A percentile compares a stretch with the other conserved stretches of the same genome.
Evolutionary conservation across 2,113 vertebrate species (phyloP).

Genomic region (Mola mola): DNA sequence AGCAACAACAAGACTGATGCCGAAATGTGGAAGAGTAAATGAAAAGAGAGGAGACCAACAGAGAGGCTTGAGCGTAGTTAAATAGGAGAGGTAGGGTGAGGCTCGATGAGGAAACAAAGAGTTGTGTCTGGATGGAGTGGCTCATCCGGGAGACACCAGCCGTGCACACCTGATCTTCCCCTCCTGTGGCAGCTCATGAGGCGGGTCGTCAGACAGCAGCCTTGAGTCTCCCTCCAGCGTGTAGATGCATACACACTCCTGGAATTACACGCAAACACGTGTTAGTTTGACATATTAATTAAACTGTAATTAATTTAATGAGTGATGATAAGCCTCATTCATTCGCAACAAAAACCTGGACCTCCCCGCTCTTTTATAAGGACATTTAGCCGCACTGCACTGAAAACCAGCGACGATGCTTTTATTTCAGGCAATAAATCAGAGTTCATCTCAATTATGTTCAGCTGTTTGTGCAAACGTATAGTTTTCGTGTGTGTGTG

Average conservation of each 20-base stretch:
- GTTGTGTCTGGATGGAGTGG: too few relatives aligned
- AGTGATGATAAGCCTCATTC: slow-evolving; percentile 38
- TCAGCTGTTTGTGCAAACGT: slow-evolving; percentile 19
- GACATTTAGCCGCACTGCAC: slow-evolving; percentile 1
- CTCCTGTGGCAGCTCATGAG: slow-evolving; percentile 86
- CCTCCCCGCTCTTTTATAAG: slow-evolving; percentile 11
- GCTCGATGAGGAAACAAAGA: slow-evolving; percentile 8
- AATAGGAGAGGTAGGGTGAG: slow-evolving; percentile 4
- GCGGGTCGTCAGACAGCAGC: slow-evolving; percentile 87
- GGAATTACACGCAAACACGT: slow-evolving; percentile 44
- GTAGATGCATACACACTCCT: slow-evolving; percentile 92
- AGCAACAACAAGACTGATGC: slow-evolving; percentile 27
- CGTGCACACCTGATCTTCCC: slow-evolving; percentile 84
- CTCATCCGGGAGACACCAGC: too few relatives aligned
- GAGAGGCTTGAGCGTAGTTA: slow-evolving; percentile 9
- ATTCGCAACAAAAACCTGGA: slow-evolving; percentile 14
- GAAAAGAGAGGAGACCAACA: slow-evolving; percentile 19
- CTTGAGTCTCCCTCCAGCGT: slow-evolving; percentile 84
- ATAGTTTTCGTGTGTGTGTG: slow-evolving; percentile 18
- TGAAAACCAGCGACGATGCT: slow-evolving; percentile 20
- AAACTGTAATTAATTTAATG: slow-evolving; percentile 33
- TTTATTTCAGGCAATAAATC: slow-evolving; percentile 17
- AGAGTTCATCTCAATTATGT: slow-evolving; percentile 13
- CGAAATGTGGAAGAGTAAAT: slow-evolving; percentile 33
- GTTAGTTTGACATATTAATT: slow-evolving; percentile 42